A percentile compares a stretch with the other conserved stretches of the same genome.
Conservation (phyloP, 2,113 vertebrate species). For the Boleophthalmus pectinirostris region DNA sequence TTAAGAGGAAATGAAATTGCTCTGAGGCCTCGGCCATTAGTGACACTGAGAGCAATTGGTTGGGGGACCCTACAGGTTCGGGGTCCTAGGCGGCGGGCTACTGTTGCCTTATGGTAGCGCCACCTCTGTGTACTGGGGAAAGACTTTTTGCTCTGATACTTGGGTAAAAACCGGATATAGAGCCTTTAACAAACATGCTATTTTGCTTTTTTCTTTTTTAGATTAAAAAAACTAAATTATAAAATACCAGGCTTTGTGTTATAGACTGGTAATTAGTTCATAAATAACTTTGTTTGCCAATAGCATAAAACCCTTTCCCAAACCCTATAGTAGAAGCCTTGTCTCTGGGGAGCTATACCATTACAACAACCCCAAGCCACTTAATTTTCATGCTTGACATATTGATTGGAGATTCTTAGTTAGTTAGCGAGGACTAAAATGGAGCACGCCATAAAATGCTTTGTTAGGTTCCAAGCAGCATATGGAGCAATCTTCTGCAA, state of each 20-base stretch:
- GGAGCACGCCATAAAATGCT: not conserved
- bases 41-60: too few relatives aligned
- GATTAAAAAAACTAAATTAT: not conserved
- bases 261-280: not conserved
- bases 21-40: too few relatives aligned
- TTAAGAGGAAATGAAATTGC: too few relatives aligned
- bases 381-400: not conserved
- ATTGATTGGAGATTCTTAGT: slow-evolving; percentile 4
- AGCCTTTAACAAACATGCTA: not conserved
- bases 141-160: too few relatives aligned
- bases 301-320: not conserved
- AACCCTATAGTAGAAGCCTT: not conserved
- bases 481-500: not conserved
- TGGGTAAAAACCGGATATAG: too few relatives aligned
- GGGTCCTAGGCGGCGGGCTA: too few relatives aligned
- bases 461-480: not conserved
- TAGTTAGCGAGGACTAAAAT: slow-evolving; percentile 1
- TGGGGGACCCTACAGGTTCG: too few relatives aligned
- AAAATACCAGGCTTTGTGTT: not conserved
- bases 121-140: too few relatives aligned
- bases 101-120: too few relatives aligned
- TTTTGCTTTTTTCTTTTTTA: not conserved
- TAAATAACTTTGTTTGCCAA: not conserved
- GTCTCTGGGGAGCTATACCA: not conserved
- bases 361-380: not conserved